Evolutionary conservation across 2,888 invertebrate species (phyloP).

Genomic region (Aspidiotus destructor): DNA sequence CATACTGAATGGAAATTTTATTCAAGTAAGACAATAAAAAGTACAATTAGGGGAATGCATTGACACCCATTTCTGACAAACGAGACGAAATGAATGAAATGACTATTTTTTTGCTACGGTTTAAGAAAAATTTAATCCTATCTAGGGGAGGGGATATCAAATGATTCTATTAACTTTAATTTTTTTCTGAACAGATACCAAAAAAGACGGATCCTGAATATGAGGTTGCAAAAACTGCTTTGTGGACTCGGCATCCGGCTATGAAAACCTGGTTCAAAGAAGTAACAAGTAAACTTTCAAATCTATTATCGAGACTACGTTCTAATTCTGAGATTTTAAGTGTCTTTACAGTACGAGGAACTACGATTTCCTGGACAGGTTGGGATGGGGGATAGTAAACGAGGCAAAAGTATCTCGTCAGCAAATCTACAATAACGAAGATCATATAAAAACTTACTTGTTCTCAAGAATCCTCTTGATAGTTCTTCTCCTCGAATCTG

Average conservation of each 20-base stretch:
- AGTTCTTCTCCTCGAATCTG: not conserved
- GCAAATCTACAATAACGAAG: not conserved
- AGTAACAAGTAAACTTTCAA: slow-evolving; percentile 38
- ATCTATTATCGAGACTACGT: not conserved
- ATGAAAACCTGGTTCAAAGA: slow-evolving; percentile 59
- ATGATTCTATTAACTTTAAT: too few species aligned
- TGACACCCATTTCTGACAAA: not conserved
- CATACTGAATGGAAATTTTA: slow-evolving; percentile 57
- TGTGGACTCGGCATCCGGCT: slow-evolving; percentile 61
- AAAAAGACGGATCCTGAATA: slow-evolving; percentile 43
- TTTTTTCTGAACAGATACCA: too few species aligned
- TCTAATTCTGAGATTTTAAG: not conserved
- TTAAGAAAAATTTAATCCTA: too few species aligned
- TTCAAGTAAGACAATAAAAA: slow-evolving; percentile 45
- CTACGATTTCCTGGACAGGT: too few species aligned
- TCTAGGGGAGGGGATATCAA: too few species aligned
- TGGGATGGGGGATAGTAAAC: too few species aligned
- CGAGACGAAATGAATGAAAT: too few species aligned
- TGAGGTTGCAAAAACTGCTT: slow-evolving; percentile 51
- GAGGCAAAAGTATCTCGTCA: too few species aligned
- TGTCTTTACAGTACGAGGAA: too few species aligned
- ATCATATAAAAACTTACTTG: not conserved
- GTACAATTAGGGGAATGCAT: slow-evolving; percentile 26
- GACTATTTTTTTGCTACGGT: too few species aligned
- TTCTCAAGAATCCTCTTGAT: not conserved